A percentile compares a stretch with the other conserved stretches of the same genome.
These are phyloP conservation scores for Phrynocephalus forsythii DNA, from an alignment of 2,797 vertebrate genomes.

Conservation along the genomic window DNA sequence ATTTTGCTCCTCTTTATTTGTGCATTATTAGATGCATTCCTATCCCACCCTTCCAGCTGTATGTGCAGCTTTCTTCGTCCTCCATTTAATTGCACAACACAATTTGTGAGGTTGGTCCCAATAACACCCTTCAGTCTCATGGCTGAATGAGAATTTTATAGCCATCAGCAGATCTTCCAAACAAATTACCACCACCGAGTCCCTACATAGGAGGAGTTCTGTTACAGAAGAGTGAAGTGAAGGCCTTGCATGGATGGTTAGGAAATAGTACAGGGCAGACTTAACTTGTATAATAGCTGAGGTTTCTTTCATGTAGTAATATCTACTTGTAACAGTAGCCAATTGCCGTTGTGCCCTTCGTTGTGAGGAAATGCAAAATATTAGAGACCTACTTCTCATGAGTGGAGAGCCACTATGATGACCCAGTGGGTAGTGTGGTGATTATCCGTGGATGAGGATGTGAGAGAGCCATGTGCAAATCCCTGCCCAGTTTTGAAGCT, in stretches of 20 bases:
- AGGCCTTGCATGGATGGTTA: not conserved
- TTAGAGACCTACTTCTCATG: not conserved
- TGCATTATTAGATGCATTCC: too few species aligned
- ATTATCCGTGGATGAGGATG: too few species aligned
- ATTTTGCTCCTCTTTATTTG: too few species aligned
- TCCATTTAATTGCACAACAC: too few species aligned
- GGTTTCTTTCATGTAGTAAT: not conserved
- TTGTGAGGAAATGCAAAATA: not conserved
- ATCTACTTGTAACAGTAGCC: not conserved
- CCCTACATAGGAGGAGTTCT: not conserved
- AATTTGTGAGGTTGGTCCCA: too few species aligned
- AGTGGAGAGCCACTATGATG: not conserved
- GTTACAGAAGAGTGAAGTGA: not conserved
- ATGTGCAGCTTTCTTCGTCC: too few species aligned
- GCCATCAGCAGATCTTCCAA: not conserved
- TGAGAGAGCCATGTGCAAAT: too few species aligned
- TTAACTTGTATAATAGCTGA: not conserved
- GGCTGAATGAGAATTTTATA: constrained; percentile 16
- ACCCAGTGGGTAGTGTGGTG: too few species aligned
- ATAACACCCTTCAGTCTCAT: too few species aligned
- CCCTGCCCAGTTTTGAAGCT: too few species aligned
- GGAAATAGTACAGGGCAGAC: not conserved
- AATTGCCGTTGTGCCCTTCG: not conserved
- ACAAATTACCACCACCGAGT: not conserved
- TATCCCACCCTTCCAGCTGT: too few species aligned